phyloP scores from a whole-genome alignment of 2,113 vertebrate genomes.

The Catharus minimus region DNA sequence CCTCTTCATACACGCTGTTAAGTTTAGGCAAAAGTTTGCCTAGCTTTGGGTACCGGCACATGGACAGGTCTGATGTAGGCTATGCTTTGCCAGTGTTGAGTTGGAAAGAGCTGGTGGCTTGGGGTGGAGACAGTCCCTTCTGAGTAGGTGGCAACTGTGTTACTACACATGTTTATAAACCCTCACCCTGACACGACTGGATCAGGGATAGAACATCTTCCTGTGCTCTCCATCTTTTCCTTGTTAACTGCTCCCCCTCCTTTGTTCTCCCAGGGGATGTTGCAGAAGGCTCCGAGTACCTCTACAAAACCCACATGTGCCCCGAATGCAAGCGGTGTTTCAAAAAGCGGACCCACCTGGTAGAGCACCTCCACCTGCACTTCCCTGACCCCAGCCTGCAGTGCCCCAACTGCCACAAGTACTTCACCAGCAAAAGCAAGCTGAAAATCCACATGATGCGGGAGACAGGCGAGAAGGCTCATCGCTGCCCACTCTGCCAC shows the following conservation, averaged over 20 bases:
- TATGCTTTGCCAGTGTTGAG: not conserved
- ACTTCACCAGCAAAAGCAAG: slow-evolving; percentile 97
- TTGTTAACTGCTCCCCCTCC: not conserved
- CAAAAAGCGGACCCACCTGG: slow-evolving; percentile 92
- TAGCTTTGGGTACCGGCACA: rapidly evolving
- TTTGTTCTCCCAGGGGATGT: slow-evolving; percentile 67
- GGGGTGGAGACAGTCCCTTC: not conserved
- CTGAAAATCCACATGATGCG: slow-evolving; percentile 89
- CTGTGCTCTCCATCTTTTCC: not conserved
- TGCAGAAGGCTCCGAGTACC: slow-evolving; percentile 77
- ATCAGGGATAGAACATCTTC: not conserved
- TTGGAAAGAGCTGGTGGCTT: not conserved
- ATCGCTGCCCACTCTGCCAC: slow-evolving; percentile 86
- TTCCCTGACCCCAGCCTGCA: slow-evolving; percentile 92
- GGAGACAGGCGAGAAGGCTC: slow-evolving; percentile 86
- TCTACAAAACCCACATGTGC: slow-evolving; percentile 93
- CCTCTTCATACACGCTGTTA: rapidly evolving
- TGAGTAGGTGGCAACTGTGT: too few species aligned
- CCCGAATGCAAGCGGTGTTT: slow-evolving; percentile 94
- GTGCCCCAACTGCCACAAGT: slow-evolving; percentile 90
- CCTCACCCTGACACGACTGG: not conserved
- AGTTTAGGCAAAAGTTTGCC: not conserved
- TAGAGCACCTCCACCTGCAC: slow-evolving; percentile 91
- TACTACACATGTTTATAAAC: rapidly evolving
- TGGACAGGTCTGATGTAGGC: not conserved